Percentiles rank a stretch among this genome's conserved stretches.
phyloP scores from a whole-genome alignment of 2,797 vertebrate species.

The Molossus alvarezi region DNA sequence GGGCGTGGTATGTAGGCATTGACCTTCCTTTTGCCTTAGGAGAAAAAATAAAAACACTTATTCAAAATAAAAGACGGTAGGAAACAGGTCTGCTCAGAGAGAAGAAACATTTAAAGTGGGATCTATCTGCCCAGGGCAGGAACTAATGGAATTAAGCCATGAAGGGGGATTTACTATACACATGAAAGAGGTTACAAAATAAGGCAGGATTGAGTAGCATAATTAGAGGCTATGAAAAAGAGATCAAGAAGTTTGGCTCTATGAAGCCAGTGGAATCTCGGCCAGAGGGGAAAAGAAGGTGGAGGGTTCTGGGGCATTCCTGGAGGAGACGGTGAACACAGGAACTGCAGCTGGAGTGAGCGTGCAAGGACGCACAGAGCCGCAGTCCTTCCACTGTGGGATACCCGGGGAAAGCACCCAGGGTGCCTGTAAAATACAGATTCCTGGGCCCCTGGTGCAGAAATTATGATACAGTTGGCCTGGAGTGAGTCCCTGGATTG shows the following conservation, averaged over 20 bases:
- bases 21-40: conserved; percentile 47
- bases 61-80: conserved; percentile 31
- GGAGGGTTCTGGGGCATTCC: background rate
- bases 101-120: conserved; percentile 1
- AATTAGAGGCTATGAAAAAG: conserved; percentile 40
- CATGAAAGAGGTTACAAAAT: conserved; percentile 56
- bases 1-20: background rate
- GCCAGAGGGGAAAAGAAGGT: background rate
- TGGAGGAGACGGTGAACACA: background rate
- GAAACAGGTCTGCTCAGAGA: conserved; percentile 44
- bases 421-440: background rate
- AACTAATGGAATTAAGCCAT: conserved; percentile 62
- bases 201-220: conserved; percentile 23
- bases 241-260: conserved; percentile 20
- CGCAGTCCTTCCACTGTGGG: background rate
- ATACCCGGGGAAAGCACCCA: background rate
- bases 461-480: background rate
- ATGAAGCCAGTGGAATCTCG: conserved; percentile 7
- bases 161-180: conserved; percentile 13
- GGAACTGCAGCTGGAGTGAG: background rate
- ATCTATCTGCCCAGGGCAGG: conserved; percentile 48
- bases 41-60: conserved; percentile 44
- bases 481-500: background rate
- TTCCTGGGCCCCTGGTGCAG: background rate
- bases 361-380: rapidly evolving